A percentile compares a stretch with the other conserved stretches of the same genome.
Evolutionary conservation across 2,113 vertebrate species (phyloP).

Genomic region (Cyprinodon variegatus): DNA sequence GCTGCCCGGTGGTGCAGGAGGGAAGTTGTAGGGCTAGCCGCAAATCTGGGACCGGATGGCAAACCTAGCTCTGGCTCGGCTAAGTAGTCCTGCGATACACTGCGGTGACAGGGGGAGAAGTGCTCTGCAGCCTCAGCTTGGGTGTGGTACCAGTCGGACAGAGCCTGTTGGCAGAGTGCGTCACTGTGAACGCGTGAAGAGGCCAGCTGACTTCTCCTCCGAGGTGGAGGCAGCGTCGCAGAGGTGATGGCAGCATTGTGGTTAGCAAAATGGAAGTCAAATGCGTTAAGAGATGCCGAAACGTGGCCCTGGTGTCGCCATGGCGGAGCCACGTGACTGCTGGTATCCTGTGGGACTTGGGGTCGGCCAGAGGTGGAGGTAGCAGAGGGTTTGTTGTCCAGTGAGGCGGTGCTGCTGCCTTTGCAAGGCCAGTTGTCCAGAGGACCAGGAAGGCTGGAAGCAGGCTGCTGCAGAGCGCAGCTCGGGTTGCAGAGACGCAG

Average conservation of each 20-base stretch:
- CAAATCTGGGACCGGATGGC: conserved; percentile 33
- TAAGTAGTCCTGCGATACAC: conserved; percentile 87
- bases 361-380: conserved; percentile 49
- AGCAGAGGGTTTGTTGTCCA: conserved; percentile 57
- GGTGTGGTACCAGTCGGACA: conserved; percentile 90
- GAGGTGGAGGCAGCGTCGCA: conserved; percentile 72
- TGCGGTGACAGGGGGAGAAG: conserved; percentile 83
- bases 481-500: conserved; percentile 83
- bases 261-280: conserved; percentile 79
- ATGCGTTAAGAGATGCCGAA: conserved; percentile 71
- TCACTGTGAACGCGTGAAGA: conserved; percentile 49
- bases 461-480: conserved; percentile 41
- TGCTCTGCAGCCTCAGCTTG: conserved; percentile 80
- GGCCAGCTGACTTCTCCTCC: conserved; percentile 50
- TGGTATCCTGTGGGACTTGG: conserved; percentile 36
- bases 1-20: conserved; percentile 76
- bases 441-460: conserved; percentile 49
- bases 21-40: background rate
- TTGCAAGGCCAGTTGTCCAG: conserved; percentile 74
- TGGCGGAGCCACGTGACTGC: conserved; percentile 4
- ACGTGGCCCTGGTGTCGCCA: conserved; percentile 45
- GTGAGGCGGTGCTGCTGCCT: conserved; percentile 33
- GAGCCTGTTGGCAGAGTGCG: conserved; percentile 83
- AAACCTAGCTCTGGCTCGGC: conserved; percentile 65
- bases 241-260: conserved; percentile 81